Percentiles rank a stretch among this genome's conserved stretches.
These are phyloP conservation scores for Halictus rubicundus DNA, from an alignment of 1,140 invertebrate species.

Conservation along the genomic window DNA sequence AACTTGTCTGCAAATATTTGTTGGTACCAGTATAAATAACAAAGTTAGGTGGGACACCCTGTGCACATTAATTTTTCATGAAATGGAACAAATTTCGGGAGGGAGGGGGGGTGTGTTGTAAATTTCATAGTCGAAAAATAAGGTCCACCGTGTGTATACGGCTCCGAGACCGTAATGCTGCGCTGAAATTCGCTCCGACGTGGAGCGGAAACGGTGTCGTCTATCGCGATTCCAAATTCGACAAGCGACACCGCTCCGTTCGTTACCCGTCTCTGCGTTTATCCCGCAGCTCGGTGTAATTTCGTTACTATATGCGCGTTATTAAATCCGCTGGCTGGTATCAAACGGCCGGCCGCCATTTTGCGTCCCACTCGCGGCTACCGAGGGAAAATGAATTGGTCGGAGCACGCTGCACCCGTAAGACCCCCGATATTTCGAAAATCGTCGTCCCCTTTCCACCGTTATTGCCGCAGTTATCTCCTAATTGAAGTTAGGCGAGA, in stretches of 20 bases:
- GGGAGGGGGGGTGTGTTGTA: no score
- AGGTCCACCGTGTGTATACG: background rate
- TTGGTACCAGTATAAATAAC: no score
- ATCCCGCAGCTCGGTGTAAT: background rate
- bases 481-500: background rate
- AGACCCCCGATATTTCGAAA: background rate
- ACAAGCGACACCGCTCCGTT: slow-evolving; percentile 6
- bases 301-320: slow-evolving; percentile 15
- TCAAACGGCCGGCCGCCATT: background rate
- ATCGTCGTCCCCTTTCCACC: background rate
- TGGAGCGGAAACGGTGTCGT: background rate
- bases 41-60: no score
- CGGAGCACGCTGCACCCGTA: background rate
- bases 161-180: slow-evolving; percentile 12
- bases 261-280: slow-evolving; percentile 4
- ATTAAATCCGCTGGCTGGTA: slow-evolving; percentile 20
- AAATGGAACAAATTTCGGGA: no score
- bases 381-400: background rate
- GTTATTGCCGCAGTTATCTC: background rate
- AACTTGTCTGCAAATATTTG: no score
- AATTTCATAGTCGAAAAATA: no score
- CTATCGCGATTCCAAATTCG: slow-evolving; percentile 35
- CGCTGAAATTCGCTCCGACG: slow-evolving; percentile 1
- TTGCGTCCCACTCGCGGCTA: background rate
- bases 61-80: no score